phyloP scores from a whole-genome alignment of 2,888 invertebrate genomes.

The Nebria salina region DNA sequence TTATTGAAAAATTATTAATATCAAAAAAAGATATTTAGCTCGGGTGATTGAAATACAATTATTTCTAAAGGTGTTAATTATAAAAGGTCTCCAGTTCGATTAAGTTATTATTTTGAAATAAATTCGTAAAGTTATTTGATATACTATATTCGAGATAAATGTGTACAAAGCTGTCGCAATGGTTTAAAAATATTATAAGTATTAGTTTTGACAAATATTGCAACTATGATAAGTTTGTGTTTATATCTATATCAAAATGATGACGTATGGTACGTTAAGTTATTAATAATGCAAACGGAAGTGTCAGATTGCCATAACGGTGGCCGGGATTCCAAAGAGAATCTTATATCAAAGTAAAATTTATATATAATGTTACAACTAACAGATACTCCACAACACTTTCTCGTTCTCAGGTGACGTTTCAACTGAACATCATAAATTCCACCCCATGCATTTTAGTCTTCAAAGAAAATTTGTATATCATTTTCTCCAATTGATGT shows the following conservation, averaged over 20 bases:
- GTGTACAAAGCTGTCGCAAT: background rate
- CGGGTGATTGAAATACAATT: too few relatives aligned
- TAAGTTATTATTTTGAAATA: too few relatives aligned
- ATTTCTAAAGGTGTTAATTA: too few relatives aligned
- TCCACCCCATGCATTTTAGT: slow-evolving; percentile 43
- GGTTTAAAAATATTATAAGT: background rate
- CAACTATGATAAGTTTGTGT: background rate
- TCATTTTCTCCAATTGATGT: too few relatives aligned
- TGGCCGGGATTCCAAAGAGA: slow-evolving; percentile 51
- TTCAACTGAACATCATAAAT: slow-evolving; percentile 40
- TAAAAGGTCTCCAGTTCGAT: too few relatives aligned
- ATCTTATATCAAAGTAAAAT: slow-evolving; percentile 51
- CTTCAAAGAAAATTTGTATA: slow-evolving; percentile 31
- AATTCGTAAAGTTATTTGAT: too few relatives aligned
- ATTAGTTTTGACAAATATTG: background rate
- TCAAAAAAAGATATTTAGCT: too few relatives aligned
- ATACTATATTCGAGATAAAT: background rate
- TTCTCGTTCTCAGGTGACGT: slow-evolving; percentile 28
- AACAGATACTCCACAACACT: background rate
- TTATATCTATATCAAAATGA: background rate
- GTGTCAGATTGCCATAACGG: slow-evolving; percentile 51
- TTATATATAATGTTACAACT: slow-evolving; percentile 36
- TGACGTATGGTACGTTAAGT: slow-evolving; percentile 21
- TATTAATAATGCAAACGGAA: slow-evolving; percentile 51
- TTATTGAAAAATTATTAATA: too few relatives aligned